Evolutionary conservation across 2,888 invertebrate species (phyloP), one percentile per base, ranked within the genome.

Genomic region (Trimorus sp.): DNA sequence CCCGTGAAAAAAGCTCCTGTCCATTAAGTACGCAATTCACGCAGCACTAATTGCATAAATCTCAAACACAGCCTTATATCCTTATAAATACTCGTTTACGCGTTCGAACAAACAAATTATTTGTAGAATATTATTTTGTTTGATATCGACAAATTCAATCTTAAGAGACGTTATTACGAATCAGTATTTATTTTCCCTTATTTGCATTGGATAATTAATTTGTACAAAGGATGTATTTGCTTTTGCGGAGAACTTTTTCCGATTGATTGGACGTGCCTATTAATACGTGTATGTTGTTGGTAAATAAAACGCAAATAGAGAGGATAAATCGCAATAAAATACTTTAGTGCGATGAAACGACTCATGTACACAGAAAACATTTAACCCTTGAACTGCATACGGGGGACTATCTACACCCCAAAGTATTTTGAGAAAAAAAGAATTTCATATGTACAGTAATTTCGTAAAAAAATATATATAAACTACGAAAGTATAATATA

Each of bases 21-120:
- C n/a, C 45, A 45, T 14, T 58, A 38, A 58, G 38, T 38, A 58
- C 14, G 38, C 14, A 58, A 58, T 38, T 58, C 38, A 38, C 38
- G 1, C 38, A 38, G 5, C 37, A 38, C 58, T 9, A 58, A 58
- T 37, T 38, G 38, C 58, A 14, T 37, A 14, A 38, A 38, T 9
- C n/a, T 37, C 38, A 58, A 58, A 38, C n/a, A 58, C 37, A 37
- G 58, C 26, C 58, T 58, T 37, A 58, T 38, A 38, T 58, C n/a
- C 58, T 58, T 37, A 38, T 37, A 58, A 38, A 58, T 58, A 37
- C 38, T 7, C 15, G 38, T 37, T 58, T 58, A 37, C 58, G 58
- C 58, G 37, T 58, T 58, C 38, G 58, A 58, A 14, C 58, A n/a
- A 58, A 58, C n/a, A 58, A 58, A 58, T 58, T 58, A 38, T 58